Evolutionary conservation across 2,797 vertebrate species (phyloP).

Genomic region (Neosilurus mollespiculum): DNA sequence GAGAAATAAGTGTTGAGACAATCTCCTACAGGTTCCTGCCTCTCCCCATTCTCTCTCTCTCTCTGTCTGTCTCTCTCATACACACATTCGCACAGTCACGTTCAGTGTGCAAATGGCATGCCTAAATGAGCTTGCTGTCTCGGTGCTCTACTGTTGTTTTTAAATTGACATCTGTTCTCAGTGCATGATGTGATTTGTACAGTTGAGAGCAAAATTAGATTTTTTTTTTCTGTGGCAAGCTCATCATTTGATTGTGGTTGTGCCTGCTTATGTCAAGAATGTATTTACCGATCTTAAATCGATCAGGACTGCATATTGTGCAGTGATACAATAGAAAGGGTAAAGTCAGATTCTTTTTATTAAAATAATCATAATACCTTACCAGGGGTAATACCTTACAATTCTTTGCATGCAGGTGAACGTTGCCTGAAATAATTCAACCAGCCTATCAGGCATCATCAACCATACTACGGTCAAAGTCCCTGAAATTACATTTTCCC

Average conservation of each 20-base stretch:
- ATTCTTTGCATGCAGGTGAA: not conserved
- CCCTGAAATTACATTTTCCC: not conserved
- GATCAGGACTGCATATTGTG: not conserved
- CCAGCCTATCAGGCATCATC: not conserved
- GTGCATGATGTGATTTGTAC: constrained; percentile 43
- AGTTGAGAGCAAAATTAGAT: constrained; percentile 31
- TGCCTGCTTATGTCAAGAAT: constrained; percentile 27
- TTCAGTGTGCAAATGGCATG: constrained; percentile 29
- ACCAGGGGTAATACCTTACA: not conserved
- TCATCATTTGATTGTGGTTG: constrained; percentile 30
- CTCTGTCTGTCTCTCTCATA: too few species aligned
- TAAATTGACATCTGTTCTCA: constrained; percentile 51
- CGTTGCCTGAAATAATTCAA: too few species aligned
- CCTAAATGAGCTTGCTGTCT: constrained; percentile 32
- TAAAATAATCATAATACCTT: too few species aligned
- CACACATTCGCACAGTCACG: constrained; percentile 1
- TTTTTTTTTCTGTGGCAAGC: not conserved
- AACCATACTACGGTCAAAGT: not conserved
- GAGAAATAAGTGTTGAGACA: constrained; percentile 62
- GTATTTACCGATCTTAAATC: constrained; percentile 25
- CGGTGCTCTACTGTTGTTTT: constrained; percentile 38
- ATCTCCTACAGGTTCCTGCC: constrained; percentile 46
- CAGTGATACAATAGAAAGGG: not conserved
- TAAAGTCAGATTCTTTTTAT: not conserved
- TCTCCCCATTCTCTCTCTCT: constrained; percentile 26